phyloP scores from a whole-genome alignment of 2,797 vertebrate species.

The Phrynocephalus vlangalii region DNA sequence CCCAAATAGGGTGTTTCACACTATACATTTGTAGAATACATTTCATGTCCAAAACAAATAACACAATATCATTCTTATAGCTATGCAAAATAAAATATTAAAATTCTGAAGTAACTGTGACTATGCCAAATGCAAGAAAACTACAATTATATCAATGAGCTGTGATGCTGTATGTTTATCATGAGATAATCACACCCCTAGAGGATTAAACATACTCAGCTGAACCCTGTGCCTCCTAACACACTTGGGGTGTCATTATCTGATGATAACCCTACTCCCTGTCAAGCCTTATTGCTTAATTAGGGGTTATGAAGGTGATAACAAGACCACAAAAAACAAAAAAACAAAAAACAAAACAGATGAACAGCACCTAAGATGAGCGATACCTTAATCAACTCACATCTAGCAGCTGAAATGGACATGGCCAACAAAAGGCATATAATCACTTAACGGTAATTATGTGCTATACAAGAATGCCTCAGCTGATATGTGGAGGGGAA shows the following conservation, averaged over 20 bases:
- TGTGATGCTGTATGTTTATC: constrained; percentile 61
- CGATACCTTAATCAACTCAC: constrained; percentile 69
- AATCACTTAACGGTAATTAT: background rate
- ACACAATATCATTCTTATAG: background rate
- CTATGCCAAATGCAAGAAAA: background rate
- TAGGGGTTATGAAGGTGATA: constrained; percentile 73
- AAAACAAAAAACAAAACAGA: constrained; percentile 55
- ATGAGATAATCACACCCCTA: constrained; percentile 72
- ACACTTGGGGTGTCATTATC: constrained; percentile 80
- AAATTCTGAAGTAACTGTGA: background rate
- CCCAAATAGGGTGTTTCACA: background rate
- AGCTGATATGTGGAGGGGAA: constrained; percentile 56
- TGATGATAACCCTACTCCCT: constrained; percentile 75
- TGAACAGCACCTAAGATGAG: constrained; percentile 57
- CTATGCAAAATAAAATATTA: background rate
- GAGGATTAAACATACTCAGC: constrained; percentile 71
- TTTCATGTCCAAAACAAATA: background rate
- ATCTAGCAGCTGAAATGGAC: constrained; percentile 40
- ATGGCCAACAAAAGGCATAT: background rate
- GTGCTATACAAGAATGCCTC: constrained; percentile 32
- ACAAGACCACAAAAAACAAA: constrained; percentile 64
- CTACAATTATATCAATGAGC: constrained; percentile 37
- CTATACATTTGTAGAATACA: background rate
- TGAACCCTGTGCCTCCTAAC: constrained; percentile 66
- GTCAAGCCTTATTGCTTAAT: constrained; percentile 78